These are phyloP conservation scores for Drosophila saltans DNA, from an alignment of 1,140 invertebrate species.

Conservation along the genomic window DNA sequence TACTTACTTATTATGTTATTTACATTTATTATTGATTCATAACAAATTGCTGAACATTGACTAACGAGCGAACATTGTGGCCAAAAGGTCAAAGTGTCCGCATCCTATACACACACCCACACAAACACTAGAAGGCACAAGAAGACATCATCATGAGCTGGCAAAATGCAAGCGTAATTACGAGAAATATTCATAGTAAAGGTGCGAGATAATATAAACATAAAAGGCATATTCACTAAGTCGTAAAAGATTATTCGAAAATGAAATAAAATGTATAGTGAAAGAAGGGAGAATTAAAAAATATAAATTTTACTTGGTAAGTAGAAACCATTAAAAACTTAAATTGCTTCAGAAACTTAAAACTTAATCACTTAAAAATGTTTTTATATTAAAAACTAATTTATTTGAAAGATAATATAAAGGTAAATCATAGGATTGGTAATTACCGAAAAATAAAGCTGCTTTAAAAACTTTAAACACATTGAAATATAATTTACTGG, in stretches of 20 bases:
- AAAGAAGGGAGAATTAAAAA: too few relatives aligned
- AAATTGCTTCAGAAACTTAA: too few relatives aligned
- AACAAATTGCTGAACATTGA: constrained; percentile 74
- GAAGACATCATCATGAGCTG: constrained; percentile 5
- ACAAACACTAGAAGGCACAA: neutral
- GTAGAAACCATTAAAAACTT: too few relatives aligned
- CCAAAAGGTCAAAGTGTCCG: constrained; percentile 67
- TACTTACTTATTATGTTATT: constrained; percentile 69
- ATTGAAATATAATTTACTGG: too few relatives aligned
- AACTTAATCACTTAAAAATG: too few relatives aligned
- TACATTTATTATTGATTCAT: constrained; percentile 80
- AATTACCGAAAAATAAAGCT: too few relatives aligned
- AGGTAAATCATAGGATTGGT: too few relatives aligned
- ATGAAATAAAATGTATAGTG: too few relatives aligned
- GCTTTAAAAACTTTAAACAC: too few relatives aligned
- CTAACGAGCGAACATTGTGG: constrained; percentile 76
- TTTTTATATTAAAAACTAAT: too few relatives aligned
- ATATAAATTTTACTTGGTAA: too few relatives aligned
- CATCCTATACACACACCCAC: constrained; percentile 32
- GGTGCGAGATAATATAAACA: neutral
- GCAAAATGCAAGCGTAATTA: constrained; percentile 55
- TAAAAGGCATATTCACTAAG: neutral
- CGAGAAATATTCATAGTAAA: constrained; percentile 27
- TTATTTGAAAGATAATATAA: too few relatives aligned
- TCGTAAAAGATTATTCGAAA: neutral